A percentile compares a stretch with the other conserved stretches of the same genome.
These are phyloP conservation scores for Epinephelus malabaricus DNA, from an alignment of 2,797 vertebrate genomes.

Conservation along the genomic window DNA sequence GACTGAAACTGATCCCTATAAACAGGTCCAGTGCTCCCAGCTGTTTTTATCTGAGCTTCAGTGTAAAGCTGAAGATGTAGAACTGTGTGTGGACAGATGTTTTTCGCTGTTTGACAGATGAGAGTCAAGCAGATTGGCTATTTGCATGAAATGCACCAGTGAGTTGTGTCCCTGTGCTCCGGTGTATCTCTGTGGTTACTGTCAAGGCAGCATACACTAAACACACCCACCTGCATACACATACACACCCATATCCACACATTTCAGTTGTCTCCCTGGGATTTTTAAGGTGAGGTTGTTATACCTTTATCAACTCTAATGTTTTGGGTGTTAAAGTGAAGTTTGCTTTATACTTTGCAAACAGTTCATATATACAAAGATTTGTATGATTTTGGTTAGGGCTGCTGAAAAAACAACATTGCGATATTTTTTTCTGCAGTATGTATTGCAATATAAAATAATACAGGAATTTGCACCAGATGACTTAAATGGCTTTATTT, in stretches of 20 bases:
- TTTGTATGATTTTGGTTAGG: too few species aligned
- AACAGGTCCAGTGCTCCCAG: slow-evolving; percentile 15
- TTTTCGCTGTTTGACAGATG: background rate
- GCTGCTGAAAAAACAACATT: too few species aligned
- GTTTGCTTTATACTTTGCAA: too few species aligned
- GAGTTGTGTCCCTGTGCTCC: background rate
- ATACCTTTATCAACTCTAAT: background rate
- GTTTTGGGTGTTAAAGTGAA: background rate
- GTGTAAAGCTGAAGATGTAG: slow-evolving; percentile 1
- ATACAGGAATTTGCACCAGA: too few species aligned
- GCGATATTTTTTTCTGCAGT: too few species aligned
- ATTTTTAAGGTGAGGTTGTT: background rate
- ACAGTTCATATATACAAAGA: too few species aligned
- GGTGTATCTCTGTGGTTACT: background rate
- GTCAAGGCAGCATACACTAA: background rate
- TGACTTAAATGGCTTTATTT: too few species aligned
- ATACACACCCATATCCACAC: background rate
- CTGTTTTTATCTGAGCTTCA: slow-evolving; percentile 8
- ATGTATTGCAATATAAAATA: too few species aligned
- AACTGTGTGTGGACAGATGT: background rate
- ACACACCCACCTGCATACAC: background rate
- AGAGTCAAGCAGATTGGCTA: slow-evolving; percentile 3
- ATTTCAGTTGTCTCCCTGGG: background rate
- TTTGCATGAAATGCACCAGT: slow-evolving; percentile 39
- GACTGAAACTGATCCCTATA: background rate